Percentiles rank a stretch among this genome's conserved stretches.
These are phyloP conservation scores for Rhyacophila brunnea DNA, from an alignment of 1,140 invertebrate species.

Conservation along the genomic window DNA sequence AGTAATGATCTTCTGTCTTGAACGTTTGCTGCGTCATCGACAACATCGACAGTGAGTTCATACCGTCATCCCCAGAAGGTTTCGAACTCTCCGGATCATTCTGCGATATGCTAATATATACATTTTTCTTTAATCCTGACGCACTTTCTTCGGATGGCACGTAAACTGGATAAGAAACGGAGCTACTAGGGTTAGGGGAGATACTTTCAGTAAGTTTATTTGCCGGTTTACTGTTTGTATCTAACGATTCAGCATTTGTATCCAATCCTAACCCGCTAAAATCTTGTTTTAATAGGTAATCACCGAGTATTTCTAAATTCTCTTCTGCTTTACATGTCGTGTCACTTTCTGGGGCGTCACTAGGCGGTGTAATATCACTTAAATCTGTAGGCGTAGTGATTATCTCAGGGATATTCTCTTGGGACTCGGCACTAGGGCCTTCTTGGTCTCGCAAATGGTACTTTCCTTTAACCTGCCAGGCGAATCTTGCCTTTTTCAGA, in stretches of 20 bases:
- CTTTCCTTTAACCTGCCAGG: slow-evolving; percentile 66
- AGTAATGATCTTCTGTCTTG: slow-evolving; percentile 53
- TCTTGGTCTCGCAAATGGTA: slow-evolving; percentile 56
- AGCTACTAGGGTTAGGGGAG: neutral
- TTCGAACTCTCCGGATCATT: neutral
- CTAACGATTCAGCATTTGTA: neutral
- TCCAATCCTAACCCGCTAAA: slow-evolving; percentile 38
- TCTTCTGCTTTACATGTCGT: slow-evolving; percentile 41
- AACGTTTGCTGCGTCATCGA: neutral
- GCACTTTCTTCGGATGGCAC: slow-evolving; percentile 1
- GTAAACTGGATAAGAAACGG: neutral
- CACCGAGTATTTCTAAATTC: slow-evolving; percentile 49
- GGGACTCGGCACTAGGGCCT: slow-evolving; percentile 25
- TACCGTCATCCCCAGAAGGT: too few relatives aligned
- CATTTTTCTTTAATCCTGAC: neutral
- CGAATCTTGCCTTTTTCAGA: slow-evolving; percentile 62
- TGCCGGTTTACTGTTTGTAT: neutral
- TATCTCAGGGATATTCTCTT: slow-evolving; percentile 4
- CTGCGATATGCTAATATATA: neutral
- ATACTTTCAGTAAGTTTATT: neutral
- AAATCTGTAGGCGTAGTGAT: neutral
- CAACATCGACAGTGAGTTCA: too few relatives aligned
- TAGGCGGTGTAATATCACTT: neutral
- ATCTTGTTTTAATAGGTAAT: slow-evolving; percentile 50
- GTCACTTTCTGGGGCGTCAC: slow-evolving; percentile 9